Evolutionary conservation across 23 tunicate genomes (phyloP).

Genomic region (Trididemnum clinides): DNA sequence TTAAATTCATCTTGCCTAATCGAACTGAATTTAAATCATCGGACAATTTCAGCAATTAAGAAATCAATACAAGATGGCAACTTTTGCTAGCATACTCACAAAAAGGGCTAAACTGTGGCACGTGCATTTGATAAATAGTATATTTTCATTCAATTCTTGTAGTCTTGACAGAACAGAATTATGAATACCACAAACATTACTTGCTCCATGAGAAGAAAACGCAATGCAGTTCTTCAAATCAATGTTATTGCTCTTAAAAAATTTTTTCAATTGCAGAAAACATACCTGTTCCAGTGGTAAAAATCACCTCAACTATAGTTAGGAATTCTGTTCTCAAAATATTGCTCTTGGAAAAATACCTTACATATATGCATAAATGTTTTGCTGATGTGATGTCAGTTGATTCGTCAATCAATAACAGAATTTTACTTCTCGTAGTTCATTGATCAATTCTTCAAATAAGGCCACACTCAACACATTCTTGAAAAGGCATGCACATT

Average conservation of each 20-base stretch:
- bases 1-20: conserved; percentile 7
- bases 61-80: not conserved
- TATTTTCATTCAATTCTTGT: not conserved
- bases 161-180: conserved; percentile 8
- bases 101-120: conserved; percentile 6
- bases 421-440: not conserved
- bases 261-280: no score
- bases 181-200: not conserved
- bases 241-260: not conserved
- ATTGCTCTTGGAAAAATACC: not conserved
- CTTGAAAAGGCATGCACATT: not conserved
- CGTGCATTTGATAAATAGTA: not conserved
- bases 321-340: no score
- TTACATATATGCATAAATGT: not conserved
- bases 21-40: not conserved
- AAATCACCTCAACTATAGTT: no score
- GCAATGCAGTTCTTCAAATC: conserved; percentile 18
- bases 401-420: conserved; percentile 1
- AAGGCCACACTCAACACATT: not conserved
- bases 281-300: no score
- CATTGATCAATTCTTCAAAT: no score
- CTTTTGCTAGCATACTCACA: conserved; percentile 6
- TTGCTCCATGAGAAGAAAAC: conserved; percentile 3
- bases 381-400: conserved; percentile 11
- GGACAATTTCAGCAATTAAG: not conserved